phyloP scores from a whole-genome alignment of 2,888 invertebrate genomes.

The Acrocyrtus sp. region DNA sequence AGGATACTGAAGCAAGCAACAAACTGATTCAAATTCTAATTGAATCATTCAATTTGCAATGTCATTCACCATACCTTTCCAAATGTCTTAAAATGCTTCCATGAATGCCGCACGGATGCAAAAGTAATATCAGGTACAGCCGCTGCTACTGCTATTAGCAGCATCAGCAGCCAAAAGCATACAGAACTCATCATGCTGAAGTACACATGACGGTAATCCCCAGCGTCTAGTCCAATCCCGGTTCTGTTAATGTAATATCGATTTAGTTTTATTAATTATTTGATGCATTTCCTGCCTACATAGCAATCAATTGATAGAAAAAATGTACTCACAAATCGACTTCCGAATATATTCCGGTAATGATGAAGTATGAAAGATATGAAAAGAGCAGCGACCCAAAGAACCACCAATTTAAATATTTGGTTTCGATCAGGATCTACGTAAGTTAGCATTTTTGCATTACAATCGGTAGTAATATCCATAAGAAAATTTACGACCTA shows the following conservation, averaged over 20 bases:
- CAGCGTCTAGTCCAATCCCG: constrained; percentile 25
- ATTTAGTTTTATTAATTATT: too few species aligned
- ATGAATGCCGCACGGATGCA: constrained; percentile 46
- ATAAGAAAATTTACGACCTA: constrained; percentile 47
- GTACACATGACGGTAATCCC: constrained; percentile 67
- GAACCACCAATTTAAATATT: constrained; percentile 71
- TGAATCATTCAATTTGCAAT: too few species aligned
- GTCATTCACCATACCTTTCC: constrained; percentile 57
- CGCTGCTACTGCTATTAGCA: constrained; percentile 69
- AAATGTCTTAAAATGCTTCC: constrained; percentile 27
- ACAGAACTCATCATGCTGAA: constrained; percentile 71
- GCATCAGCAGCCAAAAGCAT: constrained; percentile 72
- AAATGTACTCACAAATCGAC: constrained; percentile 74
- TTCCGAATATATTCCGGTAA: constrained; percentile 72
- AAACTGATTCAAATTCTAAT: background rate
- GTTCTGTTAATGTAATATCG: too few species aligned
- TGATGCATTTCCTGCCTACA: too few species aligned
- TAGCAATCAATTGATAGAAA: background rate
- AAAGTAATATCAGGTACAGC: constrained; percentile 71
- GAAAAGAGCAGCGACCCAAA: constrained; percentile 70
- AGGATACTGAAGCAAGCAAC: background rate
- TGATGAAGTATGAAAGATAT: constrained; percentile 70
- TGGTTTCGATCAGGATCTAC: constrained; percentile 72
- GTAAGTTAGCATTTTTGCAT: too few species aligned
- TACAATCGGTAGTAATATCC: too few species aligned